These are phyloP conservation scores for Acrossocheilus wenchowensis DNA, from an alignment of 2,797 vertebrate species.

Conservation along the genomic window DNA sequence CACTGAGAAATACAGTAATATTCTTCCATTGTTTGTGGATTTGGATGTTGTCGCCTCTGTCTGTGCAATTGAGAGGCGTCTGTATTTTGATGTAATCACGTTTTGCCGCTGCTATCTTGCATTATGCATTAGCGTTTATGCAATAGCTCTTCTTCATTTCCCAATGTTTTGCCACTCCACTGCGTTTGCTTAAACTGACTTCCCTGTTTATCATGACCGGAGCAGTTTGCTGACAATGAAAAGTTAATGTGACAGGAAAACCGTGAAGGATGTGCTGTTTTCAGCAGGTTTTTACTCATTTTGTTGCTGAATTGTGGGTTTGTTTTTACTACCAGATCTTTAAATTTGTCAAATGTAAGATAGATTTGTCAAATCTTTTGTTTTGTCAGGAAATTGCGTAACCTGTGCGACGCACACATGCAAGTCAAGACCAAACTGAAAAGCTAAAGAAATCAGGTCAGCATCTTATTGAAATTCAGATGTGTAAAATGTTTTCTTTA, in stretches of 20 bases:
- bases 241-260: conserved; percentile 38
- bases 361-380: neutral
- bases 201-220: conserved; percentile 34
- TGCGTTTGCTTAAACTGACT: conserved; percentile 9
- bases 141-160: conserved; percentile 13
- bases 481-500: neutral
- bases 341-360: neutral
- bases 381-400: neutral
- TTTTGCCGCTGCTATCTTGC: neutral
- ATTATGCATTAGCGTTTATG: neutral
- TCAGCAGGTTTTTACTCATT: conserved; percentile 42
- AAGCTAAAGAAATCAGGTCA: neutral
- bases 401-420: neutral
- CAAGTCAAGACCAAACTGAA: neutral
- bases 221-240: conserved; percentile 33
- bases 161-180: conserved; percentile 13
- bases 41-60: neutral
- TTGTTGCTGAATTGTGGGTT: conserved; percentile 6
- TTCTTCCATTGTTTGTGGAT: neutral
- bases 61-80: neutral
- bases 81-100: neutral
- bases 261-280: conserved; percentile 33
- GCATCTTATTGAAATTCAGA: neutral
- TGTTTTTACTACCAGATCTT: conserved; percentile 4
- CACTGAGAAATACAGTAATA: neutral